Conservation (phyloP, 2,797 vertebrate genomes). For the Coracias cyanogaster region DNA sequence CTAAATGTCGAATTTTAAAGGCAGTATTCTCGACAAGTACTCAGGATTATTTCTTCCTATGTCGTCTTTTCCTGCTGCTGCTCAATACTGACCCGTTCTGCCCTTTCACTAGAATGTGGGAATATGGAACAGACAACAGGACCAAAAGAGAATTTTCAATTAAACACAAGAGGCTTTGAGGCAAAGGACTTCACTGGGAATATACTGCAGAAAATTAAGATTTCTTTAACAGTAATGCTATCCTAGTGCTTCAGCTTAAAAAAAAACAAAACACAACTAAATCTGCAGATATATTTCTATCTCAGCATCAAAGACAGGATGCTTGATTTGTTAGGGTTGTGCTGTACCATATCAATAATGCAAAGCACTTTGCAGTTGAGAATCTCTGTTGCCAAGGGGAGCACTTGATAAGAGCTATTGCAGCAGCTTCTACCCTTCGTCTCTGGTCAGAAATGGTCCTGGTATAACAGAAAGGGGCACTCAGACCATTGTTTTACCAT, state of each 20-base stretch:
- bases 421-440: background rate
- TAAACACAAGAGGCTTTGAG: background rate
- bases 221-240: background rate
- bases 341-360: conserved; percentile 29
- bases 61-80: background rate
- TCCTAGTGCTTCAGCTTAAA: background rate
- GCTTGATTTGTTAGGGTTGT: background rate
- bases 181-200: conserved; percentile 25
- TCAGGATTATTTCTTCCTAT: background rate
- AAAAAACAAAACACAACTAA: background rate
- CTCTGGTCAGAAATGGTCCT: background rate
- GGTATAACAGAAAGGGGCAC: accelerated
- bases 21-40: background rate
- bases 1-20: conserved; percentile 7
- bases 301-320: background rate
- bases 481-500: background rate
- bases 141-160: conserved; percentile 38
- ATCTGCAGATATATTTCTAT: background rate
- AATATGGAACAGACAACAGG: background rate
- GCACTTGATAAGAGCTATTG: background rate
- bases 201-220: background rate
- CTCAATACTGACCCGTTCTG: conserved; percentile 11
- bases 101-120: background rate
- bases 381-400: conserved; percentile 28
- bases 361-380: background rate